phyloP scores from a whole-genome alignment of 2,113 vertebrate genomes.

The Scolopax mira region DNA sequence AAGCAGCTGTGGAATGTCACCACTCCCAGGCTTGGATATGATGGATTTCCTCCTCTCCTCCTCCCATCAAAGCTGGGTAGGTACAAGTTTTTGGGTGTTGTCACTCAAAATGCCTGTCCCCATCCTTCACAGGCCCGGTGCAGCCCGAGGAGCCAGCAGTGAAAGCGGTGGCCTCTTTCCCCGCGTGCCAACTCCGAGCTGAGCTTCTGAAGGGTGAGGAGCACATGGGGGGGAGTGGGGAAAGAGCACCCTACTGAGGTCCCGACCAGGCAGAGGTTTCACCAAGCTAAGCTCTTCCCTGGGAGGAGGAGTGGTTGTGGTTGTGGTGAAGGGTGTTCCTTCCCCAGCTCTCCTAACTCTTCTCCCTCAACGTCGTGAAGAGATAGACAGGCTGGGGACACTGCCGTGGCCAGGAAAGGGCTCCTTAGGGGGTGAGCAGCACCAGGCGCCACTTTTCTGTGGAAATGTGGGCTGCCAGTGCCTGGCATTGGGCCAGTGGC shows the following conservation, averaged over 20 bases:
- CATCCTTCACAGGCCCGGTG: slow-evolving; percentile 51
- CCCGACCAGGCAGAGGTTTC: neutral
- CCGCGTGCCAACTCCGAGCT: neutral
- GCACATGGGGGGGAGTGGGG: neutral
- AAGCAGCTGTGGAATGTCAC: fast-evolving
- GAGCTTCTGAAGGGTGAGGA: slow-evolving; percentile 57
- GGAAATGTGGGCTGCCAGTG: neutral
- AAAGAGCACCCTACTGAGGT: neutral
- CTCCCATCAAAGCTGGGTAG: neutral
- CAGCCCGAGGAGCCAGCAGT: neutral
- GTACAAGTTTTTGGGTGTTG: neutral
- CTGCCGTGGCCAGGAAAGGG: fast-evolving
- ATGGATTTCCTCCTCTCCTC: neutral
- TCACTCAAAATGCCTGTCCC: neutral
- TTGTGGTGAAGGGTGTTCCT: neutral
- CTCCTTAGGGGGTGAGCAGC: neutral
- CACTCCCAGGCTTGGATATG: neutral
- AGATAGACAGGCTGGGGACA: neutral
- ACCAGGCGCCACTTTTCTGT: neutral
- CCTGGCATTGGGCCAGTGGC: neutral
- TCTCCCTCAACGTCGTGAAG: neutral
- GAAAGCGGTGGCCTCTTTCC: neutral
- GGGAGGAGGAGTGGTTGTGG: neutral
- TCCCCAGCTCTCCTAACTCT: neutral
- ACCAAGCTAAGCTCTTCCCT: fast-evolving